phyloP scores from a whole-genome alignment of 2,797 vertebrate species.

The Myiothlypis chrysogaster region DNA sequence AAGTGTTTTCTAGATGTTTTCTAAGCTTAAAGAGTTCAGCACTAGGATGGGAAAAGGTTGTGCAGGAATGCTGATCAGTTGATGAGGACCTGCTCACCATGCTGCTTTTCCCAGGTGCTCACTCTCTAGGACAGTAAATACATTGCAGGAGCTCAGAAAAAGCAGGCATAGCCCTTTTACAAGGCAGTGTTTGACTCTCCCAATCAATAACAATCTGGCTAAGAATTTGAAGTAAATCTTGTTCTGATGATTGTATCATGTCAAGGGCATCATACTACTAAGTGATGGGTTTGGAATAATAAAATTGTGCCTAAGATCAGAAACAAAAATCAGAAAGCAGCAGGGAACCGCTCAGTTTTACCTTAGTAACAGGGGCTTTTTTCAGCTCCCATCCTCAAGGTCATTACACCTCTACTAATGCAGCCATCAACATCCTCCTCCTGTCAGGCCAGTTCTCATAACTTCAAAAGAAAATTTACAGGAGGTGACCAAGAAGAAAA shows the following conservation, averaged over 20 bases:
- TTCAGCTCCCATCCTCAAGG: neutral
- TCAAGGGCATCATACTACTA: neutral
- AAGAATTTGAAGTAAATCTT: constrained; percentile 17
- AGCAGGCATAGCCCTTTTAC: neutral
- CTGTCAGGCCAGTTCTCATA: neutral
- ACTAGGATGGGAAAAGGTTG: neutral
- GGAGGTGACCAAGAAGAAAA: neutral
- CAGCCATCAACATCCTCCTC: neutral
- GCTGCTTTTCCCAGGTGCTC: neutral
- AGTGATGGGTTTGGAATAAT: neutral
- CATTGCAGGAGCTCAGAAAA: neutral
- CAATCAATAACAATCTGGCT: neutral
- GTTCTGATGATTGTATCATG: neutral
- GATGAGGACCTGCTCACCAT: neutral
- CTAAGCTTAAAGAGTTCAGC: neutral
- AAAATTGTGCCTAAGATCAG: neutral
- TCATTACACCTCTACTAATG: neutral
- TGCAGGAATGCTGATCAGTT: neutral
- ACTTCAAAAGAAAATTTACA: neutral
- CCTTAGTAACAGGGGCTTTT: neutral
- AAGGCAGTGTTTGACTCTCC: neutral
- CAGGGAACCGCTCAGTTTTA: neutral
- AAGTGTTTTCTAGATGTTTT: neutral
- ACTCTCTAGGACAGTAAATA: neutral
- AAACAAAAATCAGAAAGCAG: neutral